These are phyloP conservation scores for Zenarchopterus dispar DNA, from an alignment of 2,797 vertebrate genomes.

Conservation along the genomic window DNA sequence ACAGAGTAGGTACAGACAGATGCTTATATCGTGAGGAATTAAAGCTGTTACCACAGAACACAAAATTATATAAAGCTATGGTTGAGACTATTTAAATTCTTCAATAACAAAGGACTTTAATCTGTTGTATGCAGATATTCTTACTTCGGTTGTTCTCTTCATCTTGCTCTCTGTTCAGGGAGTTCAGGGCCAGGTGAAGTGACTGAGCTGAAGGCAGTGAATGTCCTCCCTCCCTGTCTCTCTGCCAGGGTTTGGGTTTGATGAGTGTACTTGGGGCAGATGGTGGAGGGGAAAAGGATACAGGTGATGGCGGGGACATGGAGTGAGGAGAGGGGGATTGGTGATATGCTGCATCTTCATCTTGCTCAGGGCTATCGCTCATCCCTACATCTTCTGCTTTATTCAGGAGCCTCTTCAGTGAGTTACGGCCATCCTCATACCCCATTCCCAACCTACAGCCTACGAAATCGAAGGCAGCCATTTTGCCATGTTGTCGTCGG, in stretches of 20 bases:
- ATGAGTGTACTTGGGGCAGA: constrained; percentile 82
- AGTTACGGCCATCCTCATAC: constrained; percentile 75
- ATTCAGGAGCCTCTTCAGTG: constrained; percentile 82
- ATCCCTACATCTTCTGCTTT: constrained; percentile 71
- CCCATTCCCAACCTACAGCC: constrained; percentile 69
- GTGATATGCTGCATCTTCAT: constrained; percentile 70
- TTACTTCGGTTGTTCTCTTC: constrained; percentile 85
- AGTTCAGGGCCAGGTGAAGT: constrained; percentile 86
- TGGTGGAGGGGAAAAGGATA: constrained; percentile 81
- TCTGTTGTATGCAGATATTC: constrained; percentile 20
- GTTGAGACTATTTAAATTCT: not conserved
- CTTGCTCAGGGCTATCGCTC: constrained; percentile 62
- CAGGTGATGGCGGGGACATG: constrained; percentile 75
- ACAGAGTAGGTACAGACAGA: not conserved
- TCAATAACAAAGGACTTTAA: not conserved
- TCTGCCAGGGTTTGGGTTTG: constrained; percentile 82
- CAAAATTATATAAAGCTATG: not conserved
- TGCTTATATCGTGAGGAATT: not conserved
- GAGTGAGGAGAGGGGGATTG: constrained; percentile 73
- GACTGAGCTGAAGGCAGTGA: constrained; percentile 84
- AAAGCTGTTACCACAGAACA: not conserved
- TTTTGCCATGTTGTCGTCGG: constrained; percentile 82
- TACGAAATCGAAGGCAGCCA: constrained; percentile 85
- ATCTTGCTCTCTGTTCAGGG: constrained; percentile 84
- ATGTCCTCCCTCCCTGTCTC: constrained; percentile 81